These are phyloP conservation scores for Adela reaumurella DNA, from an alignment of 2,888 invertebrate genomes.

Conservation along the genomic window DNA sequence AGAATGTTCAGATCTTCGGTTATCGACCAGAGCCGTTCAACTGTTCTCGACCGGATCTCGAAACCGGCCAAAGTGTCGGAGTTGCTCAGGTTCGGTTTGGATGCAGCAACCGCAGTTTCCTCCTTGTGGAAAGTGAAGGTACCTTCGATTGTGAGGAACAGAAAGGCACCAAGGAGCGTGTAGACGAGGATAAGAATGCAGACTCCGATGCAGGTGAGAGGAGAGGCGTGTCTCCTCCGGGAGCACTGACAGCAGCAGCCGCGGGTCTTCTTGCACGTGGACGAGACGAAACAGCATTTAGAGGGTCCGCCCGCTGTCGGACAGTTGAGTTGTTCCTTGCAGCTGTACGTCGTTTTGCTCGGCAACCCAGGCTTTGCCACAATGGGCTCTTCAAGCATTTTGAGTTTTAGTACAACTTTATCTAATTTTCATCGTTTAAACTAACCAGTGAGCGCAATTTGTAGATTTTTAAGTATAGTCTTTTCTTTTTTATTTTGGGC, in stretches of 20 bases:
- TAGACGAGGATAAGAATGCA: constrained; percentile 86
- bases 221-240: constrained; percentile 30
- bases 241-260: constrained; percentile 55
- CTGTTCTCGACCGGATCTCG: constrained; percentile 65
- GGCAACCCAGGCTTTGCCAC: not conserved
- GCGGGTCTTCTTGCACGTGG: constrained; percentile 10
- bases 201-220: constrained; percentile 77
- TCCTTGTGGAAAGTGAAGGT: constrained; percentile 32
- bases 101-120: constrained; percentile 63
- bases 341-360: not conserved
- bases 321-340: not conserved
- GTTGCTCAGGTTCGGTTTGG: constrained; percentile 59
- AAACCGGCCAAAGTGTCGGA: constrained; percentile 43
- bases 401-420: not conserved
- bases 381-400: constrained; percentile 5
- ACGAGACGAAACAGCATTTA: constrained; percentile 10
- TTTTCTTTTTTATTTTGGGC: not conserved
- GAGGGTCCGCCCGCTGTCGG: not conserved
- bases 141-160: constrained; percentile 84
- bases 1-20: constrained; percentile 85
- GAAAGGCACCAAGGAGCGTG: constrained; percentile 87
- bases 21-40: constrained; percentile 80
- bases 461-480: not conserved
- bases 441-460: not conserved
- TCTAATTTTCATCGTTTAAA: not conserved